phyloP scores from a whole-genome alignment of 2,888 invertebrate genomes.

The Poecilobothrus nobilitatus region DNA sequence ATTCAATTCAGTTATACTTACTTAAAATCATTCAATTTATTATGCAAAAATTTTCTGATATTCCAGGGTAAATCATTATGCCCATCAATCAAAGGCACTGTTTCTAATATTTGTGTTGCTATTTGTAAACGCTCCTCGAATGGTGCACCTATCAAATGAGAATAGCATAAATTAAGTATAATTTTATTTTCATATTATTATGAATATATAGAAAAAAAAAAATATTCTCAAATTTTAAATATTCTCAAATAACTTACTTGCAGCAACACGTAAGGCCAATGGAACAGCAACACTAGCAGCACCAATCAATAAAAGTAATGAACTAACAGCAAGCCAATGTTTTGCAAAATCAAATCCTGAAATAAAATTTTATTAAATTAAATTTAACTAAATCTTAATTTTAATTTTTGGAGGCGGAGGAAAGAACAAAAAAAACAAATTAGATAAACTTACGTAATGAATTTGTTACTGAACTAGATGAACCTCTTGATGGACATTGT shows the following conservation, averaged over 20 bases:
- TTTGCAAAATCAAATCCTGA: constrained; percentile 53
- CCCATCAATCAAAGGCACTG: constrained; percentile 73
- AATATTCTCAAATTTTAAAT: neutral
- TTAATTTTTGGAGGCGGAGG: neutral
- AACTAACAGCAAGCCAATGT: constrained; percentile 70
- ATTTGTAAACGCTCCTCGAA: constrained; percentile 67
- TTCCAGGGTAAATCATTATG: constrained; percentile 90
- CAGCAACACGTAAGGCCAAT: constrained; percentile 65
- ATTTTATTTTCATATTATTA: too few relatives aligned
- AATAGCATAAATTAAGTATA: neutral
- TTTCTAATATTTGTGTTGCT: constrained; percentile 62
- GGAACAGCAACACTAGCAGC: constrained; percentile 75
- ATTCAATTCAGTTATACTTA: constrained; percentile 34
- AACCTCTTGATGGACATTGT: constrained; percentile 43
- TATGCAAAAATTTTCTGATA: constrained; percentile 81
- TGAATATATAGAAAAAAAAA: neutral
- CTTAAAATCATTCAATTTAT: constrained; percentile 76
- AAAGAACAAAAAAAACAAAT: constrained; percentile 2
- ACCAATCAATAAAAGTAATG: constrained; percentile 65
- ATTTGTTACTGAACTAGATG: constrained; percentile 42
- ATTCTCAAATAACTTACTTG: constrained; percentile 40
- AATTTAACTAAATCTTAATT: constrained; percentile 16
- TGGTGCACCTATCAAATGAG: constrained; percentile 51
- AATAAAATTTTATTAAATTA: constrained; percentile 21
- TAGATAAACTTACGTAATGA: constrained; percentile 43